Conservation (phyloP, 2,888 invertebrate species). For the Conops quadrifasciatus region DNA sequence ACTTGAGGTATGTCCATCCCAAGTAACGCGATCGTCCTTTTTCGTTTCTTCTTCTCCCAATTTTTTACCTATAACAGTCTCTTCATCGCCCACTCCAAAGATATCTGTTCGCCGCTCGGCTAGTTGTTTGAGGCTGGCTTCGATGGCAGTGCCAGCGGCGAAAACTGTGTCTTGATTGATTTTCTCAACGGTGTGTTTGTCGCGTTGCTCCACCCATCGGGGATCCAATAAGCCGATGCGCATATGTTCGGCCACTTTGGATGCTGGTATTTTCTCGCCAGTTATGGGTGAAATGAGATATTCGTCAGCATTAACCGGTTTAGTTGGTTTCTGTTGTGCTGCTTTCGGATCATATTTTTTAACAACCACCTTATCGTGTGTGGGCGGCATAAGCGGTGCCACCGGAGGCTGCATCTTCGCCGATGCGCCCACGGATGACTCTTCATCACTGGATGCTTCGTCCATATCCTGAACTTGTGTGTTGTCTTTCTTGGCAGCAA, state of each 20-base stretch:
- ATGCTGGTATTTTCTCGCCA: constrained; percentile 95
- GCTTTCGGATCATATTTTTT: constrained; percentile 98
- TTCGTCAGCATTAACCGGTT: constrained; percentile 79
- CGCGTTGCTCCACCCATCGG: constrained; percentile 96
- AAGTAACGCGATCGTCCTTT: constrained; percentile 91
- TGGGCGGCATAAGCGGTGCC: constrained; percentile 81
- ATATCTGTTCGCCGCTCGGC: constrained; percentile 99
- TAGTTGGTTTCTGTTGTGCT: constrained; percentile 69
- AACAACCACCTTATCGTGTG: constrained; percentile 91
- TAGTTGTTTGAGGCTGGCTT: constrained; percentile 91
- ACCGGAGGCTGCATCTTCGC: constrained; percentile 57
- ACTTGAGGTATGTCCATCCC: constrained; percentile 98
- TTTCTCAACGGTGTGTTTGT: constrained; percentile 92
- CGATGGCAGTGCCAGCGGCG: constrained; percentile 83
- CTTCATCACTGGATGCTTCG: constrained; percentile 83
- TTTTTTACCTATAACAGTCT: constrained; percentile 99
- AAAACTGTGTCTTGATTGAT: constrained; percentile 81
- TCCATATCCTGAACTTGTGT: constrained; percentile 89
- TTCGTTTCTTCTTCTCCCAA: constrained; percentile 88
- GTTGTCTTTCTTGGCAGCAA: constrained; percentile 65
- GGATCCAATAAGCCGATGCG: constrained; percentile 95
- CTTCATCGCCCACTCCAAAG: constrained; percentile 98
- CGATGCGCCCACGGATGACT: constrained; percentile 67
- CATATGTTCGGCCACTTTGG: constrained; percentile 98
- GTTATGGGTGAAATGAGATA: constrained; percentile 98